These are phyloP conservation scores for Lepus oiostolus DNA, from an alignment of 2,797 vertebrate species.

Conservation along the genomic window DNA sequence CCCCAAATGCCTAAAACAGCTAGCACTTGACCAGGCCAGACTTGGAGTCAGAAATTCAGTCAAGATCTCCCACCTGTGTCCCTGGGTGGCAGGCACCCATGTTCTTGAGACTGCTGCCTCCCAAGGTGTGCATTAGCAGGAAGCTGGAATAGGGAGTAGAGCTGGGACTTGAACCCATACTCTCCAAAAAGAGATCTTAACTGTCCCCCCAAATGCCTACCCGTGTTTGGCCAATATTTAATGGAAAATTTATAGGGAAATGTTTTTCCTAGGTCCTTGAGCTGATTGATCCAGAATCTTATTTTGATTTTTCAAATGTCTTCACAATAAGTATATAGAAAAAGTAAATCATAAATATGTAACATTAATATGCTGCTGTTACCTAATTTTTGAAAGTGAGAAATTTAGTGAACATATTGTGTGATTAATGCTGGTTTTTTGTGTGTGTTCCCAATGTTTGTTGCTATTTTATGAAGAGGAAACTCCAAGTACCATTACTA, in stretches of 20 bases:
- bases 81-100: too few species aligned
- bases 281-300: conserved; percentile 9
- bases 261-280: neutral
- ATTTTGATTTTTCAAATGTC: conserved; percentile 11
- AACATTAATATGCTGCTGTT: neutral
- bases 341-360: neutral
- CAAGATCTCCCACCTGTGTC: too few species aligned
- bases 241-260: conserved; percentile 17
- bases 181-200: too few species aligned
- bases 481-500: conserved; percentile 93
- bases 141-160: too few species aligned
- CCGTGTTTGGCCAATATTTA: neutral
- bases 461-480: conserved; percentile 87
- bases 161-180: too few species aligned
- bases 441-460: conserved; percentile 71
- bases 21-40: too few species aligned
- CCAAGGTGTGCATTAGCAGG: too few species aligned
- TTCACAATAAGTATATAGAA: neutral
- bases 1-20: too few species aligned
- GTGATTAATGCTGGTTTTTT: conserved; percentile 42
- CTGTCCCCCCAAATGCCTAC: too few species aligned
- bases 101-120: too few species aligned
- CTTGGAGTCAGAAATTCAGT: too few species aligned
- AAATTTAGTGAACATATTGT: neutral
- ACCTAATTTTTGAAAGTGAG: conserved; percentile 14